A percentile compares a stretch with the other conserved stretches of the same genome.
Conservation (phyloP, 2,113 vertebrate genomes). For the Menura novaehollandiae region DNA sequence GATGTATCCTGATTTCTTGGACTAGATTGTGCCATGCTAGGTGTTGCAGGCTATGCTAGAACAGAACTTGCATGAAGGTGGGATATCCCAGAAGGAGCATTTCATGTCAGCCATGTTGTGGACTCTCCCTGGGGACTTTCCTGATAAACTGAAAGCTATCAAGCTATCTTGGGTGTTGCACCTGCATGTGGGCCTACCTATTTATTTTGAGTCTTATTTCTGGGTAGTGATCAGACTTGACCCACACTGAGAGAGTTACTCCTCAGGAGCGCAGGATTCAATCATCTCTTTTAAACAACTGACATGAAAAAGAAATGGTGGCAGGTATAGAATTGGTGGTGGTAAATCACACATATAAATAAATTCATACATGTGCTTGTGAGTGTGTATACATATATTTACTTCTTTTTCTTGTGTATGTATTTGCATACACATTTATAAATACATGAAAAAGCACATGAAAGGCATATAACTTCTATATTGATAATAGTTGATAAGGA, state of each 20-base stretch:
- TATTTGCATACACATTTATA: not conserved
- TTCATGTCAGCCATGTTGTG: not conserved
- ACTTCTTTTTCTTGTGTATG: not conserved
- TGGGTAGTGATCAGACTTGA: not conserved
- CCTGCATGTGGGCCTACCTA: not conserved
- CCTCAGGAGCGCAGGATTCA: not conserved
- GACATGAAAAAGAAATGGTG: not conserved
- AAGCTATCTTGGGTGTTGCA: not conserved
- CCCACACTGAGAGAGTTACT: not conserved
- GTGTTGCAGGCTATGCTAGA: not conserved
- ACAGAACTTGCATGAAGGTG: not conserved
- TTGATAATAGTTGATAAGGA: not conserved
- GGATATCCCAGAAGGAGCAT: not conserved
- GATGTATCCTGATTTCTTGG: not conserved
- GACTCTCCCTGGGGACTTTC: not conserved
- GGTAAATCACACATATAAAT: not conserved
- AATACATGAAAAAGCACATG: not conserved
- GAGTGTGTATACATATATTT: not conserved
- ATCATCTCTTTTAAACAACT: not conserved
- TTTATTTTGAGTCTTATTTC: not conserved
- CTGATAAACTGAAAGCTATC: not conserved
- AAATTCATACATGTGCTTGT: not conserved
- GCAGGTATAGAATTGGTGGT: not conserved
- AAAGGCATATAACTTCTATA: not conserved
- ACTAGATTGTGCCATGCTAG: not conserved